Evolutionary conservation across 2,797 vertebrate genomes (phyloP).

Genomic region (Smutsia temminckii): DNA sequence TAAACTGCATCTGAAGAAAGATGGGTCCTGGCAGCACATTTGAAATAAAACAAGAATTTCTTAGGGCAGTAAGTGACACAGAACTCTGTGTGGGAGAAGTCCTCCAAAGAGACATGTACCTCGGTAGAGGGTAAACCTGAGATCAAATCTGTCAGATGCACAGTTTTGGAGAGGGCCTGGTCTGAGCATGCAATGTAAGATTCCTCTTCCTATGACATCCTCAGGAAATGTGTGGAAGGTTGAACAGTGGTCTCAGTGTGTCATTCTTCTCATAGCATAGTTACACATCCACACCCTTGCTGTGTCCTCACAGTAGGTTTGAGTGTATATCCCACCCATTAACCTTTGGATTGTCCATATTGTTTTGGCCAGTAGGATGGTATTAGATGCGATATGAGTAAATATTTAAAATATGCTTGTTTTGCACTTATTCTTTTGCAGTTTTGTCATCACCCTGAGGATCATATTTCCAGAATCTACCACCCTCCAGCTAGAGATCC

Average conservation of each 20-base stretch:
- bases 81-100: neutral
- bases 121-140: neutral
- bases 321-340: neutral
- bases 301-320: neutral
- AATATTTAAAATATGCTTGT: neutral
- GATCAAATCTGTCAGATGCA: neutral
- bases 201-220: neutral
- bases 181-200: neutral
- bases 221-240: neutral
- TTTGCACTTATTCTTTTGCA: neutral
- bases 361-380: neutral
- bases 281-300: neutral
- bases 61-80: neutral
- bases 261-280: neutral
- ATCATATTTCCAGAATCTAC: too few species aligned
- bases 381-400: neutral
- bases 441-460: neutral
- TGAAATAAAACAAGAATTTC: neutral
- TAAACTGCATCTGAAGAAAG: neutral
- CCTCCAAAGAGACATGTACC: neutral
- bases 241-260: neutral
- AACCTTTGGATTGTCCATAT: neutral
- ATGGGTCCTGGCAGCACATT: neutral
- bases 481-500: neutral
- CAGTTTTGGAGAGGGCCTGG: fast-evolving